A percentile compares a stretch with the other conserved stretches of the same genome.
phyloP scores from a whole-genome alignment of 1,140 invertebrate species.

The Drosophila repletoides region DNA sequence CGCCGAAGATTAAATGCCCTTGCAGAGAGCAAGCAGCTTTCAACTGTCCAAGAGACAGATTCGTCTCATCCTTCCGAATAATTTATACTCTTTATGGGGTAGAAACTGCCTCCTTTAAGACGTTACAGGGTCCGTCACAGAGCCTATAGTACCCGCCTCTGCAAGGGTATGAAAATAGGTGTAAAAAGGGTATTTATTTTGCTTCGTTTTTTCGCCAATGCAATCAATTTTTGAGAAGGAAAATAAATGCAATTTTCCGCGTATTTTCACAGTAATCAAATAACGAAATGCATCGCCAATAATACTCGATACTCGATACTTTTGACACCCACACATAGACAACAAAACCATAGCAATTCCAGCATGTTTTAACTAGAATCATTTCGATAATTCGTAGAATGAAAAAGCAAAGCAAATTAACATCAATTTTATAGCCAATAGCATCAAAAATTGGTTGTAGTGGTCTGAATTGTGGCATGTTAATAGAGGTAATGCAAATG shows the following conservation, averaged over 20 bases:
- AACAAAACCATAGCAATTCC: conserved; percentile 19
- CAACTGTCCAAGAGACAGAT: too few relatives aligned
- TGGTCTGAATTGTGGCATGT: conserved; percentile 65
- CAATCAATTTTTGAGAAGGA: conserved; percentile 81
- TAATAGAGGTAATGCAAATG: conserved; percentile 5
- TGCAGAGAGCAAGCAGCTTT: too few relatives aligned
- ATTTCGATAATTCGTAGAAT: conserved; percentile 27
- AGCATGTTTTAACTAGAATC: conserved; percentile 63
- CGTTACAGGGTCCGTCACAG: too few relatives aligned
- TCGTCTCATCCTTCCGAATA: too few relatives aligned
- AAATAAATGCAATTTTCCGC: conserved; percentile 22
- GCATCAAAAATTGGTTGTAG: conserved; percentile 82
- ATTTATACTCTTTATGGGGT: too few relatives aligned
- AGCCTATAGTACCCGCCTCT: too few relatives aligned
- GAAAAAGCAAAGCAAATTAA: neutral
- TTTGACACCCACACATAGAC: neutral
- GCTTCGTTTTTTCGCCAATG: conserved; percentile 50
- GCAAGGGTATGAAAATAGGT: too few relatives aligned
- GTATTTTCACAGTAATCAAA: neutral
- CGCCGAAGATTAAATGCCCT: too few relatives aligned
- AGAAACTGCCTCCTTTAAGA: too few relatives aligned
- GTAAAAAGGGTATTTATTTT: too few relatives aligned
- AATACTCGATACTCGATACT: too few relatives aligned
- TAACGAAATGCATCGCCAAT: conserved; percentile 18
- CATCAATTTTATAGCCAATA: conserved; percentile 37